Base-by-base conservation (phyloP, 2,113 vertebrate species). In the Gasterosteus nipponicus region DNA sequence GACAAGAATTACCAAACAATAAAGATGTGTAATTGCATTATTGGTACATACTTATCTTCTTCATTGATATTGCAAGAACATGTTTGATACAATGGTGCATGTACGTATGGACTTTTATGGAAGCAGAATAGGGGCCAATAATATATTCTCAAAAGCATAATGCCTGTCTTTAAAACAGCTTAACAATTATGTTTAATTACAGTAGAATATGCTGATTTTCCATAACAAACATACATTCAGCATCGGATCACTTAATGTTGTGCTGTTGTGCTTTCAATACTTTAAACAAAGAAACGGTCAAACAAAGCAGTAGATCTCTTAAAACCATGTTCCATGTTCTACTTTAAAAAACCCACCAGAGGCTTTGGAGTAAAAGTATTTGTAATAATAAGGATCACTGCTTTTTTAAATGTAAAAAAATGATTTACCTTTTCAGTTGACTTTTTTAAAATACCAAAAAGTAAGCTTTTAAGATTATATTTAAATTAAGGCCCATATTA, bases 1-100 rank as follows among this genome's bases (percentile, higher is more conserved):
- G 73, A 78, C 39, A 54, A n/a, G 35, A 67, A 67, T 83, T 67
- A 75, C 66, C 61, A n/a, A 62, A 41, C 54, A 67, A 42, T 57
- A 66, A 59, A 18, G 26, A 62, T 66, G n/a, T 53, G 11, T 53
- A 4, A 53, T 69, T 69, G 22, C 56, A 47, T 66, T 39, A 42
- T 64, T 71, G 69, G 29, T 54, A 14, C 31, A 53, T 69, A 35
- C 66, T 5, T 59, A 53, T 56, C 46, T 69, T 47, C 22, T 53
- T 61, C 46, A 47, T 26, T n/a, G 47, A 61, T 56, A 65, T 66
- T 57, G 22, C n/a, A 72, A 42, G 29, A 61, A 35, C 33, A 69
- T 9, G 18, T 69, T 42, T 67, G 10, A 63, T 35, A 68, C 31
- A 77, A 29, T 31, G 15, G n/a, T 62, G 2, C 49, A 54, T 35